phyloP scores from a whole-genome alignment of 1,140 invertebrate genomes.

The Caenorhabditis tropicalis region DNA sequence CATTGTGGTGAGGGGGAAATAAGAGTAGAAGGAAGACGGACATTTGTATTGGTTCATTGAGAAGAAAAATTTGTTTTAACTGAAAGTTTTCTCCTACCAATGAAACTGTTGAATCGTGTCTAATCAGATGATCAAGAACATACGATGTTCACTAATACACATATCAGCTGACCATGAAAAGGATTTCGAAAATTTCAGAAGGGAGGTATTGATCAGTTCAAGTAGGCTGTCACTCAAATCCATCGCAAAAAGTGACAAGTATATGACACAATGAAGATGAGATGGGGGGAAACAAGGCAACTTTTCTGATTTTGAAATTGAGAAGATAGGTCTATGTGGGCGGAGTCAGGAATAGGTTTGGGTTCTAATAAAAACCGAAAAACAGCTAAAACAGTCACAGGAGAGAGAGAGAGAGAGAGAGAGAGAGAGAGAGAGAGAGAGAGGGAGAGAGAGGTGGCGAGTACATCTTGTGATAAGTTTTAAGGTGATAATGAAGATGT shows the following conservation, averaged over 20 bases:
- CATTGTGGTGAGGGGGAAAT: neutral
- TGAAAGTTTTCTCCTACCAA: no score
- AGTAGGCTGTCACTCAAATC: slow-evolving; percentile 14
- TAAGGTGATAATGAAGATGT: slow-evolving; percentile 27
- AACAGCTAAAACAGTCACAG: neutral
- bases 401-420: neutral
- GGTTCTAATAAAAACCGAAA: slow-evolving; percentile 1
- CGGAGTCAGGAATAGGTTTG: neutral
- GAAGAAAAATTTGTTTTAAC: neutral
- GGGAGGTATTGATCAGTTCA: neutral
- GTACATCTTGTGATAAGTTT: slow-evolving; percentile 34
- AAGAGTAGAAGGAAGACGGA: neutral
- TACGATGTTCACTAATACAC: no score
- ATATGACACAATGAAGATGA: slow-evolving; percentile 9
- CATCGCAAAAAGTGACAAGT: neutral
- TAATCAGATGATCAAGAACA: no score
- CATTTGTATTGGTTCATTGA: neutral
- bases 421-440: neutral
- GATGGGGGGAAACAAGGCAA: neutral
- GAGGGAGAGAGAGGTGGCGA: neutral
- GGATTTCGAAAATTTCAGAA: neutral
- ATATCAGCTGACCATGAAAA: neutral
- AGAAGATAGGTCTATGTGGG: neutral
- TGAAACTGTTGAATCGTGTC: neutral
- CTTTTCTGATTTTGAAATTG: neutral